Conservation (phyloP, 2,888 invertebrate species). For the Eupithecia exiguata region DNA sequence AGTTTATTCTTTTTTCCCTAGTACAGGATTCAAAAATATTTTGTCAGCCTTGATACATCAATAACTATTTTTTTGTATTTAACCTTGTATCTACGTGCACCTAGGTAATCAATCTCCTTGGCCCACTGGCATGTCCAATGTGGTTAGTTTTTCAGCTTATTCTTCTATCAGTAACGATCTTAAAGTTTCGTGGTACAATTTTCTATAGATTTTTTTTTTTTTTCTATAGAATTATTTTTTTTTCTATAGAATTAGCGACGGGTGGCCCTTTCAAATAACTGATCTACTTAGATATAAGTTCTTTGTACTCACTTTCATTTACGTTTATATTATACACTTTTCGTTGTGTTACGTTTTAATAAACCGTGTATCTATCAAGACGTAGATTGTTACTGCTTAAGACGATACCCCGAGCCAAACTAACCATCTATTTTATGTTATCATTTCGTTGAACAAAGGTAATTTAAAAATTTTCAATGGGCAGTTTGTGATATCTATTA, state of each 20-base stretch:
- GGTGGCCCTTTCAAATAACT: slow-evolving; percentile 14
- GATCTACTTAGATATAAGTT: neutral
- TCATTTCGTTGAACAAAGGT: too few relatives aligned
- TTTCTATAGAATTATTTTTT: slow-evolving; percentile 8
- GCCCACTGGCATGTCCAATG: slow-evolving; percentile 52
- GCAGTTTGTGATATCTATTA: too few relatives aligned
- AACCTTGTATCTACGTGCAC: neutral
- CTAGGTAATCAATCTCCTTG: slow-evolving; percentile 53
- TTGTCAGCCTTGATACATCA: neutral
- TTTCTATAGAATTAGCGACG: slow-evolving; percentile 8
- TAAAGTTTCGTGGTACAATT: slow-evolving; percentile 30
- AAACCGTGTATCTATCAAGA: neutral
- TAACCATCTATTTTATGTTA: too few relatives aligned
- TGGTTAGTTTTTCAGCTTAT: slow-evolving; percentile 50
- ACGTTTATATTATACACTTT: slow-evolving; percentile 6
- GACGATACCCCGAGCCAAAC: too few relatives aligned
- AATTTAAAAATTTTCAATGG: too few relatives aligned
- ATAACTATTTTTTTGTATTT: neutral
- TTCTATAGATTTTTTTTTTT: slow-evolving; percentile 5
- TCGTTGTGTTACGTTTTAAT: neutral
- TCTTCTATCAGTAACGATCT: slow-evolving; percentile 39
- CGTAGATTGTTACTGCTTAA: neutral
- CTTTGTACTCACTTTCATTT: slow-evolving; percentile 7
- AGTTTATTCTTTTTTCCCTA: too few relatives aligned
- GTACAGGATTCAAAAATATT: too few relatives aligned